Conservation (phyloP, 2,888 invertebrate species). For the Horisme vitalbata region DNA sequence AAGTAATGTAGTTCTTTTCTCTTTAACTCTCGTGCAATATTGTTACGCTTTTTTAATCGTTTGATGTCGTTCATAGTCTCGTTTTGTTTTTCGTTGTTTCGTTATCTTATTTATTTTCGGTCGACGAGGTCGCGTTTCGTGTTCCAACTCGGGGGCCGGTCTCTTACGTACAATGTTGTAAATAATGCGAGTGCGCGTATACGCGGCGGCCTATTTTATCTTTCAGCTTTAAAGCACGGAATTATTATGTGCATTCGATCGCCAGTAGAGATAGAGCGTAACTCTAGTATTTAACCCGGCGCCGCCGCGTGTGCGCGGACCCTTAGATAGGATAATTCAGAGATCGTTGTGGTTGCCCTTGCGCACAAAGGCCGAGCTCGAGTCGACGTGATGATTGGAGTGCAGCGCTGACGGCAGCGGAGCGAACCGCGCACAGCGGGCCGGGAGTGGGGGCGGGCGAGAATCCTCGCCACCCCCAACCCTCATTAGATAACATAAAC, state of each 20-base stretch:
- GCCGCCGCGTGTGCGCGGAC: slow-evolving; percentile 36
- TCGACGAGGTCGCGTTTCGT: slow-evolving; percentile 59
- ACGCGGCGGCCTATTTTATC: slow-evolving; percentile 22
- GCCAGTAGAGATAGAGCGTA: slow-evolving; percentile 27
- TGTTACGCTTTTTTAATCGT: slow-evolving; percentile 74
- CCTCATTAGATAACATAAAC: slow-evolving; percentile 67
- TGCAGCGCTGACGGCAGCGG: slow-evolving; percentile 26
- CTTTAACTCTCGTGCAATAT: slow-evolving; percentile 75
- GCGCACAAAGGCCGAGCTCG: slow-evolving; percentile 33
- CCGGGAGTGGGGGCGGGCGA: slow-evolving; percentile 8
- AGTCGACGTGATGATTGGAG: slow-evolving; percentile 24
- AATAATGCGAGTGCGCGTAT: slow-evolving; percentile 26
- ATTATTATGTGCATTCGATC: slow-evolving; percentile 27
- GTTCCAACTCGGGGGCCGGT: slow-evolving; percentile 47
- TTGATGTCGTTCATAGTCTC: slow-evolving; percentile 59
- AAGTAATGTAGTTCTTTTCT: slow-evolving; percentile 68
- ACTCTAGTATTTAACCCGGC: slow-evolving; percentile 23
- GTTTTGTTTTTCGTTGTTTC: slow-evolving; percentile 47
- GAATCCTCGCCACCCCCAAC: slow-evolving; percentile 12
- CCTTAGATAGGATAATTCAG: slow-evolving; percentile 32
- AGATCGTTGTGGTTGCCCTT: slow-evolving; percentile 26
- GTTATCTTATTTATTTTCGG: slow-evolving; percentile 52
- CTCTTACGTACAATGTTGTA: slow-evolving; percentile 36
- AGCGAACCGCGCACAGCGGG: slow-evolving; percentile 38
- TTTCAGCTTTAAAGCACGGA: slow-evolving; percentile 27